Evolutionary conservation across 2,797 vertebrate species (phyloP).

Genomic region (Sphenodon punctatus): DNA sequence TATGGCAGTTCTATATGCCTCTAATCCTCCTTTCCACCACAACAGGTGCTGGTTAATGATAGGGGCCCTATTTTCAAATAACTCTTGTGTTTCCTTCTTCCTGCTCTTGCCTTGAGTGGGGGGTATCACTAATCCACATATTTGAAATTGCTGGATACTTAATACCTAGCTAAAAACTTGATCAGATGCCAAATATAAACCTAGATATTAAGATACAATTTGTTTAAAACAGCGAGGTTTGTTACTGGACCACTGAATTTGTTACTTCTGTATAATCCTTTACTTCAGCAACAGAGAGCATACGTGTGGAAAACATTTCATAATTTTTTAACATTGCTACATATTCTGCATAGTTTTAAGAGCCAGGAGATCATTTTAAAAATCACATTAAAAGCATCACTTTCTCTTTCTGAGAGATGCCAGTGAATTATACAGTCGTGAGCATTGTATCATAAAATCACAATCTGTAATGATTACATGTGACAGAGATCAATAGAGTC

Average conservation of each 20-base stretch:
- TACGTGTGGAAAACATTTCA: slow-evolving; percentile 1
- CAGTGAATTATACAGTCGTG: slow-evolving; percentile 8
- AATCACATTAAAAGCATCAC: neutral
- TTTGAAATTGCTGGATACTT: neutral
- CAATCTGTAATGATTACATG: neutral
- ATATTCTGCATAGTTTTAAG: slow-evolving; percentile 12
- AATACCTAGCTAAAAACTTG: neutral
- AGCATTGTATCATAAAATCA: slow-evolving; percentile 2
- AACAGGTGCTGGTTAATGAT: neutral
- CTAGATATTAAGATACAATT: neutral
- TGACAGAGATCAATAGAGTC: neutral
- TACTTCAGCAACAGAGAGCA: slow-evolving; percentile 4
- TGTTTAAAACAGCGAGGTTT: neutral
- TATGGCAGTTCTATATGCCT: neutral
- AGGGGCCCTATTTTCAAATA: neutral
- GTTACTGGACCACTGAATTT: neutral
- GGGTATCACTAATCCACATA: neutral
- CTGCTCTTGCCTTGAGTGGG: neutral
- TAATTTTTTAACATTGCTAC: neutral
- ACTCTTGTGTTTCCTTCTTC: neutral
- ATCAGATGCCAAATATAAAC: neutral
- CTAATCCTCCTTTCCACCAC: neutral
- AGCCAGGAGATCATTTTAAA: slow-evolving; percentile 27
- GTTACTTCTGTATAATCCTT: neutral
- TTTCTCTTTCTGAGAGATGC: neutral